A percentile compares a stretch with the other conserved stretches of the same genome.
Evolutionary conservation across 1,140 invertebrate genomes (phyloP).

Genomic region (Bombus pascuorum): DNA sequence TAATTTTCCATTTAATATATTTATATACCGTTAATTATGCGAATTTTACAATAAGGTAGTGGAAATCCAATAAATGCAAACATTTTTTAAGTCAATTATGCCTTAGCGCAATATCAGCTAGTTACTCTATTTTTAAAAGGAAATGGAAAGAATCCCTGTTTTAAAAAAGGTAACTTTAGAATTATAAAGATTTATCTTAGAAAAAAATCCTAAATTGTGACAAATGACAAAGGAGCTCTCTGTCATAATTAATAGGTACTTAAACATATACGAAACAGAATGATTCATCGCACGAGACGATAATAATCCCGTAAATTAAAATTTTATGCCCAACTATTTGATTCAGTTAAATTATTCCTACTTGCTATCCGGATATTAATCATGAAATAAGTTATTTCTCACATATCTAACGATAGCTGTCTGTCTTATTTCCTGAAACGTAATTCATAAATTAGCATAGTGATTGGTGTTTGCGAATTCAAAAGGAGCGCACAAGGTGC

Average conservation of each 20-base stretch:
- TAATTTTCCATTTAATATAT: neutral
- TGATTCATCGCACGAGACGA: neutral
- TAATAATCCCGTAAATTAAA: neutral
- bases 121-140: too few species aligned
- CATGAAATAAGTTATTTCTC: neutral
- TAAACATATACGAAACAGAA: too few species aligned
- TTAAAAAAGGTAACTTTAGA: too few species aligned
- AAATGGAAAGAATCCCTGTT: too few species aligned
- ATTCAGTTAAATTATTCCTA: neutral
- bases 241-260: too few species aligned
- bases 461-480: neutral
- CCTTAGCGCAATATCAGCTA: too few species aligned
- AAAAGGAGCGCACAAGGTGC: neutral
- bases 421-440: constrained; percentile 1
- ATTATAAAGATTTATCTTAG: too few species aligned
- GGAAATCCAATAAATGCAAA: too few species aligned
- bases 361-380: neutral
- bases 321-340: neutral
- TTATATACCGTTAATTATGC: neutral
- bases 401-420: neutral
- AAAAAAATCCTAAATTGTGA: too few species aligned
- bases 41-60: too few species aligned
- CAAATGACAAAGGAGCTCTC: too few species aligned
- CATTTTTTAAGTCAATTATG: too few species aligned
- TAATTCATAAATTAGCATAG: constrained; percentile 15